A percentile compares a stretch with the other conserved stretches of the same genome.
Evolutionary conservation across 2,113 vertebrate species (phyloP).

Genomic region (Sinocyclocheilus rhinocerous): DNA sequence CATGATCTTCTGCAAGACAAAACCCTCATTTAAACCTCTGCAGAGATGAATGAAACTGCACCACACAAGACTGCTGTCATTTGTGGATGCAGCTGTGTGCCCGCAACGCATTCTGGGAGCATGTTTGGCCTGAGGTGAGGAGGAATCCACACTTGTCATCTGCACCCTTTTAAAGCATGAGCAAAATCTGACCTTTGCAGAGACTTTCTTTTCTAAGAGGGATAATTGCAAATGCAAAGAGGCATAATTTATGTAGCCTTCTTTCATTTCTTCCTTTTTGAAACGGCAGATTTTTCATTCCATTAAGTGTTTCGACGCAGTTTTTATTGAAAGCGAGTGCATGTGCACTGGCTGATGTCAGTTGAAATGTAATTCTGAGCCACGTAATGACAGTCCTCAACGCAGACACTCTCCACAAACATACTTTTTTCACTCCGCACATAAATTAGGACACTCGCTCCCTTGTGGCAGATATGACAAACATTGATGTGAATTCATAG

Average conservation of each 20-base stretch:
- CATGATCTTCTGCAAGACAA: constrained; percentile 92
- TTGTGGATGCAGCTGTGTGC: constrained; percentile 67
- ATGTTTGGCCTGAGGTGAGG: constrained; percentile 68
- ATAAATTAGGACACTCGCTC: constrained; percentile 32
- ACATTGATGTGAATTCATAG: constrained; percentile 32
- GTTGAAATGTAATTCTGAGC: constrained; percentile 4
- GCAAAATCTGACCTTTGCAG: constrained; percentile 65
- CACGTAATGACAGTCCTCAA: constrained; percentile 22
- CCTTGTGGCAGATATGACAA: constrained; percentile 33
- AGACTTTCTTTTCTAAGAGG: constrained; percentile 18
- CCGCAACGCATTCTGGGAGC: constrained; percentile 65
- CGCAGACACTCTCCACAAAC: neutral
- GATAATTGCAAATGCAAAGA: constrained; percentile 31
- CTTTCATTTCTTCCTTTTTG: neutral
- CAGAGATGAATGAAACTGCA: neutral
- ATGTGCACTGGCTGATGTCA: constrained; percentile 18
- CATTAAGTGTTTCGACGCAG: constrained; percentile 7
- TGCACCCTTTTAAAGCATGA: constrained; percentile 47
- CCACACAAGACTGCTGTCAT: constrained; percentile 45
- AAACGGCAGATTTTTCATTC: neutral
- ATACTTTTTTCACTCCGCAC: constrained; percentile 3
- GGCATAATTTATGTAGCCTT: constrained; percentile 27
- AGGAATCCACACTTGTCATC: constrained; percentile 58
- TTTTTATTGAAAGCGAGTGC: constrained; percentile 6
- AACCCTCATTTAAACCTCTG: constrained; percentile 59